A percentile compares a stretch with the other conserved stretches of the same genome.
phyloP scores from a whole-genome alignment of 2,797 vertebrate species.

The Ctenochaetus hawaiiensis region DNA sequence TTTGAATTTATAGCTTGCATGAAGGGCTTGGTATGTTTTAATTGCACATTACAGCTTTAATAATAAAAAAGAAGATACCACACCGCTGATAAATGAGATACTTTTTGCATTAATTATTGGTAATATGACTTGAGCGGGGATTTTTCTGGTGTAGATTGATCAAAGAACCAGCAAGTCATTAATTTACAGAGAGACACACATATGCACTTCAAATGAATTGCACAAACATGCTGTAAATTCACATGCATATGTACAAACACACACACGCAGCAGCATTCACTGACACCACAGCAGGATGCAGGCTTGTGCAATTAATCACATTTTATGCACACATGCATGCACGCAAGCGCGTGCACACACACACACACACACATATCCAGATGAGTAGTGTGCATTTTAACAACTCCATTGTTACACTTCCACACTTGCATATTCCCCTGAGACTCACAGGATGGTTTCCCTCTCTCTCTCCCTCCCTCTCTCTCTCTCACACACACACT shows the following conservation, averaged over 20 bases:
- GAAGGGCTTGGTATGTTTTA: constrained; percentile 27
- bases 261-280: constrained; percentile 14
- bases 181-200: constrained; percentile 13
- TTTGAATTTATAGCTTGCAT: constrained; percentile 24
- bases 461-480: constrained; percentile 7
- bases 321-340: constrained; percentile 14
- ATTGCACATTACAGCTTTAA: constrained; percentile 28
- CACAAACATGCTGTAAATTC: constrained; percentile 11
- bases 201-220: neutral
- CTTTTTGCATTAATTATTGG: constrained; percentile 24
- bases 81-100: constrained; percentile 18
- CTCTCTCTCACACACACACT: neutral
- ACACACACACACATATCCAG: constrained; percentile 29
- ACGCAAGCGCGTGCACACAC: neutral
- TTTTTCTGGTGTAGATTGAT: constrained; percentile 17
- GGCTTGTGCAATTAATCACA: constrained; percentile 51
- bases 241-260: neutral
- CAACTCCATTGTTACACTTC: constrained; percentile 48
- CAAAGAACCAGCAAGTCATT: constrained; percentile 1
- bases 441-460: constrained; percentile 42
- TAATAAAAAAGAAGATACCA: constrained; percentile 18
- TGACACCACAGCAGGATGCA: constrained; percentile 50
- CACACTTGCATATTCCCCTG: constrained; percentile 47
- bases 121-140: constrained; percentile 13
- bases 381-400: constrained; percentile 43